Base-by-base conservation (phyloP, 2,113 vertebrate species). In the Cacatua alba region DNA sequence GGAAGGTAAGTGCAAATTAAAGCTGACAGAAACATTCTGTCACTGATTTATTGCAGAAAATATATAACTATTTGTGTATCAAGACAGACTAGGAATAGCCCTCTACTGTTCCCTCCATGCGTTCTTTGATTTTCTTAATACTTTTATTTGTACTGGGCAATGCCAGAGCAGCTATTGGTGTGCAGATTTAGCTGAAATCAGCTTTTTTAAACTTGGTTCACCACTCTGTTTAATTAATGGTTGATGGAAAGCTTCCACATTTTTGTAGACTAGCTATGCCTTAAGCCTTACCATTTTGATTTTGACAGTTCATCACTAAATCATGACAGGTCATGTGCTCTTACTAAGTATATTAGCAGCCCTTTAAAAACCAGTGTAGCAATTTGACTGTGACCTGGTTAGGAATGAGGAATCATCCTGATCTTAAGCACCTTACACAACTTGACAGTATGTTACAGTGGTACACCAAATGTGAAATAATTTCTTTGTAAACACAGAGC, bases 181-280 rank as follows among this genome's bases (percentile, higher is more conserved):
- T 37, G 51, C 9, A 55, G 52, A 75, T 90, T 82, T 84, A 78
- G 77, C 52, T 88, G 90, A 90, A 78, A 94, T 90, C 64, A 67
- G 72, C 80, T 60, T 78, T 86, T 78, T 83, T 0, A 14, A 72
- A 60, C 9, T 25, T 67, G 24, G 5, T n/a, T 65, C 43, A 33
- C 57, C 69, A 86, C 86, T 92, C 67, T 71, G 17, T 69, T 95
- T 93, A 88, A 88, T 96, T 90, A 83, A 78, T 46, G 3, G 16
- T 31, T 78, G 15, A 81, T 90, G 86, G 88, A 88, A 81, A 79
- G 72, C 21, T 86, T 88, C 65, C 31, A 51, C 10, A 3, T 75
- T 63, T 72, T 20, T 25, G 25, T 44, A 51, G 35, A 41, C 43
- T 51, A 29, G n/a, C 68, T 77, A 8, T 60, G 26, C 55, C 33